These are phyloP conservation scores for Passer montanus DNA, from an alignment of 2,113 vertebrate genomes.

Conservation along the genomic window DNA sequence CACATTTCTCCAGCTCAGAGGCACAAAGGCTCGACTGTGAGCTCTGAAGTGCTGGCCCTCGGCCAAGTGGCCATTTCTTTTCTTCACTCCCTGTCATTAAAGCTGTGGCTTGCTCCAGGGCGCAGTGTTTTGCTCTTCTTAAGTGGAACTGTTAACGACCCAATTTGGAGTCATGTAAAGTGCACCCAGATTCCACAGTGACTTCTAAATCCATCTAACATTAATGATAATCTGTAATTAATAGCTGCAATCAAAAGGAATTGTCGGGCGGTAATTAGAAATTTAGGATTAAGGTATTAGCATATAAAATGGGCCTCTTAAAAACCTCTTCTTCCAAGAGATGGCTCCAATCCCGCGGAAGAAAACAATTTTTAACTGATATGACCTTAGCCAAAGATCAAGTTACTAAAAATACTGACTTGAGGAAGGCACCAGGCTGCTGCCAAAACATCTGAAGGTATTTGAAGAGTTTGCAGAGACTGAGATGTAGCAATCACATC, in stretches of 20 bases:
- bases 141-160: slow-evolving; percentile 65
- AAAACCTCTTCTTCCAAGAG: slow-evolving; percentile 2
- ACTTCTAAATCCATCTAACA: slow-evolving; percentile 5
- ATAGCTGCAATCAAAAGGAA: slow-evolving; percentile 39
- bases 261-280: slow-evolving; percentile 29
- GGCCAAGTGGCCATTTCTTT: slow-evolving; percentile 36
- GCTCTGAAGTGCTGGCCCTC: not conserved
- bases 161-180: slow-evolving; percentile 42
- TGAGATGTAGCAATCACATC: fast-evolving
- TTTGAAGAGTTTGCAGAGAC: not conserved
- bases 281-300: slow-evolving; percentile 49
- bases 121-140: slow-evolving; percentile 52
- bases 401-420: not conserved
- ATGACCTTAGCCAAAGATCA: not conserved
- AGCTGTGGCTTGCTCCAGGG: slow-evolving; percentile 46
- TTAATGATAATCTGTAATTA: slow-evolving; percentile 61
- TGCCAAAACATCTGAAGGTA: not conserved
- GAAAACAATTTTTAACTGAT: slow-evolving; percentile 8
- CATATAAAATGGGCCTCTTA: not conserved
- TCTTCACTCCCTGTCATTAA: slow-evolving; percentile 42
- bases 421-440: not conserved
- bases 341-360: not conserved
- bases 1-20: not conserved
- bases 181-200: slow-evolving; percentile 11
- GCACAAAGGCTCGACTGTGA: slow-evolving; percentile 29